Conservation (phyloP, 2,888 invertebrate genomes). For the Camponotus fellah region DNA sequence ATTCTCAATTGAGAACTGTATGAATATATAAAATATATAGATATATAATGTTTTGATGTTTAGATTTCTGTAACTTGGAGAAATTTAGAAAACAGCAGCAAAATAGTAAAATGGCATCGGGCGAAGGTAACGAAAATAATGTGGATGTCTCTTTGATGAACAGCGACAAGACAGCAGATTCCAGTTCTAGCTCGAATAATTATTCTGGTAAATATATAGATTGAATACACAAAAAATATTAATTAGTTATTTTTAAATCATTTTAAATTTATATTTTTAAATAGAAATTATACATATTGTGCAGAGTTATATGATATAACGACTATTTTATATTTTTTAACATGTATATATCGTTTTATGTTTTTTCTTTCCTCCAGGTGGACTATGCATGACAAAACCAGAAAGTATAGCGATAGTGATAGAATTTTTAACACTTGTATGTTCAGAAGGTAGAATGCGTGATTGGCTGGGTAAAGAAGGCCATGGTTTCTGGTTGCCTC, state of each 20-base stretch:
- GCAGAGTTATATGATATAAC: neutral
- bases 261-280: neutral
- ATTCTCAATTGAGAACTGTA: no score
- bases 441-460: constrained; percentile 93
- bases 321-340: no score
- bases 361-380: constrained; percentile 65
- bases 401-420: constrained; percentile 90
- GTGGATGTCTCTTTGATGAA: constrained; percentile 83
- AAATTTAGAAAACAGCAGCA: constrained; percentile 71
- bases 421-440: constrained; percentile 93
- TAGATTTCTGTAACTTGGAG: constrained; percentile 81
- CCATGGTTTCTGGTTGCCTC: constrained; percentile 94
- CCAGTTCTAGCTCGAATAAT: constrained; percentile 70
- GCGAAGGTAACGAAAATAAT: constrained; percentile 68
- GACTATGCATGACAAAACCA: constrained; percentile 87
- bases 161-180: constrained; percentile 86
- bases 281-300: neutral
- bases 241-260: neutral
- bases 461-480: constrained; percentile 96
- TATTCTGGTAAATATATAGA: constrained; percentile 64
- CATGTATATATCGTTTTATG: neutral
- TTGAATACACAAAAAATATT: neutral
- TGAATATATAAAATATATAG: neutral
- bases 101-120: constrained; percentile 67
- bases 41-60: constrained; percentile 5